Evolutionary conservation across 2,797 vertebrate genomes (phyloP).

Genomic region (Hippoglossus hippoglossus): DNA sequence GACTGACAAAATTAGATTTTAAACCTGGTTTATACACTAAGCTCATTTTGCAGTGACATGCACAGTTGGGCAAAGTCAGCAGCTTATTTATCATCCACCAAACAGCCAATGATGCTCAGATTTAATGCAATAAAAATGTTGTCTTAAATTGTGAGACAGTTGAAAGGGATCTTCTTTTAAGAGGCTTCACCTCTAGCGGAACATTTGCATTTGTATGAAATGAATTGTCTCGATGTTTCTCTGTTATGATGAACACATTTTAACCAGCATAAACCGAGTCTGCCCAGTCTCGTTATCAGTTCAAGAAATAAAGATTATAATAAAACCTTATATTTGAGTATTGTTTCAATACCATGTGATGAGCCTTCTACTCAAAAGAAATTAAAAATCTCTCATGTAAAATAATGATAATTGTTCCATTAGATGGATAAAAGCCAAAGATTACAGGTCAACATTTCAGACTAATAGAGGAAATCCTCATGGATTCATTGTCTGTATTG

Average conservation of each 20-base stretch:
- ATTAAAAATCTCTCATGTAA: background rate
- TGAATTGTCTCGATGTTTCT: background rate
- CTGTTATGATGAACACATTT: background rate
- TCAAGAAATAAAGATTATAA: background rate
- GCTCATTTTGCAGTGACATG: background rate
- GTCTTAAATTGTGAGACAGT: no score
- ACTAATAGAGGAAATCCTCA: background rate
- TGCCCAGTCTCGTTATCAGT: no score
- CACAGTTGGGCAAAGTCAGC: slow-evolving; percentile 18
- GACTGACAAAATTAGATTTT: background rate
- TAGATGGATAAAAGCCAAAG: slow-evolving; percentile 10
- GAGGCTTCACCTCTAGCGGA: no score
- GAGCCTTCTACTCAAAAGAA: background rate
- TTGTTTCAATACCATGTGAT: background rate
- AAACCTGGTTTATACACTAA: background rate
- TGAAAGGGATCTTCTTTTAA: no score
- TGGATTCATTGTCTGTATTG: slow-evolving; percentile 4
- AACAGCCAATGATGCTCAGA: background rate
- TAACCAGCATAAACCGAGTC: background rate
- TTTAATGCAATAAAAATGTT: background rate
- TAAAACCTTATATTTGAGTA: background rate
- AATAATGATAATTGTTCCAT: slow-evolving; percentile 6
- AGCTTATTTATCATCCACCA: slow-evolving; percentile 20
- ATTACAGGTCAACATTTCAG: background rate
- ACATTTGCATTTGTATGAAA: no score